Evolutionary conservation across 2,888 invertebrate genomes (phyloP), one percentile per base, ranked within the genome.

Genomic region (Eustalomyia histrio): DNA sequence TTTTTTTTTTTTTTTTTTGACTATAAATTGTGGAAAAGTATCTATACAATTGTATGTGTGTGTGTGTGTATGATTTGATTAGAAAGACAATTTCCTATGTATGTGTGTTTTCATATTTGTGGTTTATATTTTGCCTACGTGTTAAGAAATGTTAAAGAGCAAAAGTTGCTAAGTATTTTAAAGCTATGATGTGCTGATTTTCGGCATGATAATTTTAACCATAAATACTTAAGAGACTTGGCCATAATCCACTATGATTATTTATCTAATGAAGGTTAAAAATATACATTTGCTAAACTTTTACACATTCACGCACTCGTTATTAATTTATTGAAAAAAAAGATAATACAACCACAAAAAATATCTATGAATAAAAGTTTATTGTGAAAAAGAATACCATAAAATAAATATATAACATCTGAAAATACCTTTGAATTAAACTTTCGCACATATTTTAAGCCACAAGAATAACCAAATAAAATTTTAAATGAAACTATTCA

Each of bases 401-500:
- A 39, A 50, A 16, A 29, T 5, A 50, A 52, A 7, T 8, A 33
- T 18, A 50, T 50, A n/a, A 16, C 53, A 57, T 57, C 43, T 50
- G 21, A 64, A 52, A 9, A 8, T 24, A 52, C 21, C 52, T 71
- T 71, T 35, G n/a, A n/a, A 39, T 39, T 17, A 52, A 67, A 73
- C 57, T 64, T 72, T 43, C 9, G 4, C 21, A 63, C n/a, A 17
- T 24, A 53, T 67, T 64, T 43, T 68, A 61, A 75, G 60, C 60
- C 53, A 68, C 55, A 61, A 39, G 29, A 61, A 57, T 75, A 63
- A 68, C 67, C 33, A 39, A 68, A 57, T 14, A 29, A 4, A 4
- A 60, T 35, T 67, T 57, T 60, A 65, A 76, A 76, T 69, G 63
- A 76, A 69, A 78, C 58, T 60, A 78, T 72, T 78, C 65, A 78